Conservation (phyloP, 2,888 invertebrate genomes). For the Drosophila nigritarsus region DNA sequence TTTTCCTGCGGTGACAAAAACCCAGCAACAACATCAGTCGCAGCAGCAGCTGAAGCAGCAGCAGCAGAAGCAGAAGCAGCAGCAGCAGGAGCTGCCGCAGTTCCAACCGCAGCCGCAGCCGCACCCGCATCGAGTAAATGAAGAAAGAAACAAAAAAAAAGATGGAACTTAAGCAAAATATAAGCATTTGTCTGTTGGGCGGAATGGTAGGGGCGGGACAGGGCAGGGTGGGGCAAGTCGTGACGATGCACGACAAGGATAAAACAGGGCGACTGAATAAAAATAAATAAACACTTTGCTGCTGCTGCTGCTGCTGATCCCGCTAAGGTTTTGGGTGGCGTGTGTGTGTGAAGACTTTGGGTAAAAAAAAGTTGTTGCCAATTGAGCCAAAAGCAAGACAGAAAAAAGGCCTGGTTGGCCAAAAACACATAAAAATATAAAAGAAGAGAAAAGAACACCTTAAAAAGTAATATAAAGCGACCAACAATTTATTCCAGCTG, state of each 20-base stretch:
- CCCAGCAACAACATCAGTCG: background rate
- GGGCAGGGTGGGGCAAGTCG: background rate
- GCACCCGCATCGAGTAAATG: constrained; percentile 16
- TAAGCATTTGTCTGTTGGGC: constrained; percentile 9
- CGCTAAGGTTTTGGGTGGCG: background rate
- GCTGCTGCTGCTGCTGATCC: background rate
- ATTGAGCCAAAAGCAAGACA: constrained; percentile 28
- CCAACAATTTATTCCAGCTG: constrained; percentile 18
- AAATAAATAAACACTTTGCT: constrained; percentile 36
- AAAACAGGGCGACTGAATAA: constrained; percentile 46
- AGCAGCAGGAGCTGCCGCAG: constrained; percentile 1
- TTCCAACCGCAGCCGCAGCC: constrained; percentile 10
- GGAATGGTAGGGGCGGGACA: background rate
- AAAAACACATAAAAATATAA: constrained; percentile 4
- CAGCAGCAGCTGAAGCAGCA: background rate
- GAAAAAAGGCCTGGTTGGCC: constrained; percentile 9
- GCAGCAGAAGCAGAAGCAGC: background rate
- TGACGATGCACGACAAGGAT: constrained; percentile 49
- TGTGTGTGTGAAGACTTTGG: background rate
- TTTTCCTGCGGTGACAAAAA: constrained; percentile 18
- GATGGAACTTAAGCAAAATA: constrained; percentile 15
- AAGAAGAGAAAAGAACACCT: constrained; percentile 17
- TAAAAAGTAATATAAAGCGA: constrained; percentile 19
- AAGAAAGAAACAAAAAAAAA: constrained; percentile 8
- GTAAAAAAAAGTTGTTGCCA: constrained; percentile 21